Conservation (phyloP, 2,888 invertebrate genomes). For the Drosophila mulleri region DNA sequence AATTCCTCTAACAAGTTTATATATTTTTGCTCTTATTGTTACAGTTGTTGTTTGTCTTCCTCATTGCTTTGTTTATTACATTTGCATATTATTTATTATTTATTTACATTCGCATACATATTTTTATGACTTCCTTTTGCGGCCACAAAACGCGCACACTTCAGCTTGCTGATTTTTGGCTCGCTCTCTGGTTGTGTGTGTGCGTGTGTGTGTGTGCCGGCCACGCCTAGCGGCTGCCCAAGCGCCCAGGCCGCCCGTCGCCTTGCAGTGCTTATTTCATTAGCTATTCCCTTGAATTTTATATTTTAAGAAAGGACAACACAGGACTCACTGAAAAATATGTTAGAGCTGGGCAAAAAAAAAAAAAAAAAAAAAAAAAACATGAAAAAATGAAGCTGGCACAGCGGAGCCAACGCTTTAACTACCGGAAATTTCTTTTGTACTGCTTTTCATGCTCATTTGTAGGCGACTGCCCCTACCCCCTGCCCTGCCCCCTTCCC, state of each 20-base stretch:
- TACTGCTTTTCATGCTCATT: slow-evolving; percentile 74
- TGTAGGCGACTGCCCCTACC: slow-evolving; percentile 36
- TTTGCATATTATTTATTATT: slow-evolving; percentile 80
- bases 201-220: not conserved
- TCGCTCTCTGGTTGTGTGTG: not conserved
- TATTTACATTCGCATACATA: slow-evolving; percentile 69
- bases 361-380: not conserved
- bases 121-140: slow-evolving; percentile 71
- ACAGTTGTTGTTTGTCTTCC: slow-evolving; percentile 46
- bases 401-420: slow-evolving; percentile 67
- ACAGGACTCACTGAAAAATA: slow-evolving; percentile 51
- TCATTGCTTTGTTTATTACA: slow-evolving; percentile 76
- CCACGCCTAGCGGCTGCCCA: slow-evolving; percentile 24
- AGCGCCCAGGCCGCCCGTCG: slow-evolving; percentile 23
- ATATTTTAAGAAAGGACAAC: slow-evolving; percentile 42
- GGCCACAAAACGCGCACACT: slow-evolving; percentile 38
- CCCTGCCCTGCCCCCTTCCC: not conserved
- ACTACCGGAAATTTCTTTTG: slow-evolving; percentile 81
- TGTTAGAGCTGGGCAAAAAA: slow-evolving; percentile 31
- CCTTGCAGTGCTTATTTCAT: slow-evolving; percentile 74
- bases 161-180: slow-evolving; percentile 35
- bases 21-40: slow-evolving; percentile 5
- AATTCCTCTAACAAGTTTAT: slow-evolving; percentile 52
- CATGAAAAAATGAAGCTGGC: slow-evolving; percentile 26
- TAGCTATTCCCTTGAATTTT: slow-evolving; percentile 73